Evolutionary conservation across 1,140 invertebrate species (phyloP), one percentile per base, ranked within the genome.

Genomic region (Apis cerana): DNA sequence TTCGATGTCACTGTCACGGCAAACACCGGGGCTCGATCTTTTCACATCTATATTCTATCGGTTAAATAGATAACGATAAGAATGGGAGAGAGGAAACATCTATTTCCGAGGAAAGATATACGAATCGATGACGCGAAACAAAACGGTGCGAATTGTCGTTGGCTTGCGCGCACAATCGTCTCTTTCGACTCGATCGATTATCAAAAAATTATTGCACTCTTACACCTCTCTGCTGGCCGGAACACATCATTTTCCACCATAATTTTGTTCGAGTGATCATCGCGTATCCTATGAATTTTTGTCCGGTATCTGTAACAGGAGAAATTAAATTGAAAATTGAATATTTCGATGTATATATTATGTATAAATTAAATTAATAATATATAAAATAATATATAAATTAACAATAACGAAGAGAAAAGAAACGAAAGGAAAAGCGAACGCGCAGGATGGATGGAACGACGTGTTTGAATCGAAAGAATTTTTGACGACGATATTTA

Each of bases 171-270:
- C 33, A 2, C 27, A 27, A 27, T 27, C 27, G 27, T 27, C 33
- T 33, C 33, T 33, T 33, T 4, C 33, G 33, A 33, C 33, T 33
- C 33, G 33, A 43, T 43, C 33, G 33, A 43, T 43, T 43, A 7
- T 43, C 33, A 43, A 43, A 43, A 43, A 43, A 43, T 43, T 7
- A 43, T 43, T 43, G 33, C 33, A 43, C 33, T 58, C 93, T 93
- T 93, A 93, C 93, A 84, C 89, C 89, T 90, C 91, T 93, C 62
- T 87, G 88, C 27, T 91, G 87, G 54, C 87, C 90, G 2, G 79
- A 86, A 2, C 87, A 75, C 50, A 92, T 75, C 61, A 91, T 65
- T 65, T 92, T 93, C 92, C 92, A 93, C 91, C 92, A 93, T 27
- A 90, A 86, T 58, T 90, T 92, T 27, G 86, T 75, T 85, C 76